Evolutionary conservation across 2,797 vertebrate genomes (phyloP).

Genomic region (Naso thynnoides): DNA sequence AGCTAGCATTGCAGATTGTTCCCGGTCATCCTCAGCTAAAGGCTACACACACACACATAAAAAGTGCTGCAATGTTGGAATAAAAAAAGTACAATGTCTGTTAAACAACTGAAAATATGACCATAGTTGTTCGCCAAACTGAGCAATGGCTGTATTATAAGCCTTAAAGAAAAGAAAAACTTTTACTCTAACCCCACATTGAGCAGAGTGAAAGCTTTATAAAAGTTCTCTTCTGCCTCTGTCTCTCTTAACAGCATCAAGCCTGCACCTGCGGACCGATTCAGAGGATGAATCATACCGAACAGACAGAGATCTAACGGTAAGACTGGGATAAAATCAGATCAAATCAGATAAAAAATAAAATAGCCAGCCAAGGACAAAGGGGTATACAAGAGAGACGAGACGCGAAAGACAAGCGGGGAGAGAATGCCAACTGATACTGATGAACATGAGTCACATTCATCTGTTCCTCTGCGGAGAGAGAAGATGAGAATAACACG

Average conservation of each 20-base stretch:
- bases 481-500: conserved; percentile 23
- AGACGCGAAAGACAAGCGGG: conserved; percentile 48
- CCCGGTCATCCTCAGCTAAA: too few relatives aligned
- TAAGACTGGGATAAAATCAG: conserved; percentile 12
- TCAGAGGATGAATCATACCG: conserved; percentile 34
- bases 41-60: neutral
- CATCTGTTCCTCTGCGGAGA: conserved; percentile 46
- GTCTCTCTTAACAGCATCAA: neutral
- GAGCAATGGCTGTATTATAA: neutral
- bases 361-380: conserved; percentile 58
- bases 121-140: neutral
- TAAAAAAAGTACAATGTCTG: neutral
- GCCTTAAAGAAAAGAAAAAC: neutral
- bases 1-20: too few relatives aligned
- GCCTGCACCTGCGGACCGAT: conserved; percentile 17
- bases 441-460: conserved; percentile 60
- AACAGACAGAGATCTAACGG: conserved; percentile 33
- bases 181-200: neutral
- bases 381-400: conserved; percentile 34
- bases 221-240: neutral
- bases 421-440: conserved; percentile 50
- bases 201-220: neutral
- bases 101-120: neutral
- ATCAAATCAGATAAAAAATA: conserved; percentile 53
- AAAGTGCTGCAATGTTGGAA: neutral